Evolutionary conservation across 2,113 vertebrate genomes (phyloP), one percentile per base, ranked within the genome.

Genomic region (Stegostoma tigrinum): DNA sequence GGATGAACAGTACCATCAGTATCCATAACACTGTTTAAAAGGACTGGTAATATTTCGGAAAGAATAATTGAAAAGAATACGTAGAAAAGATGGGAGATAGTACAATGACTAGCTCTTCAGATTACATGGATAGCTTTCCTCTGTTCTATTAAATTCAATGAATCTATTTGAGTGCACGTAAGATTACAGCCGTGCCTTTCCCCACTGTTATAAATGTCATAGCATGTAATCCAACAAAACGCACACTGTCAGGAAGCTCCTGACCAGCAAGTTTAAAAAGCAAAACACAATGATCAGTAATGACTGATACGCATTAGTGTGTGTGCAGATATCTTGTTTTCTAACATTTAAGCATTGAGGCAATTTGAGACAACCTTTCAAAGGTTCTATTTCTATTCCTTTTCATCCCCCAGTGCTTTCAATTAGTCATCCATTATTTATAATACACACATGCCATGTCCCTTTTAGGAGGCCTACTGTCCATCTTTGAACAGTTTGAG

Each of bases 401-500:
- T 95, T 70, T 52, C 10, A 70, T 75, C 45, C 55, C 27, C 94
- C 45, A 48, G 94, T 48, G 68, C 94, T 48, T 48, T 95, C 67
- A 72, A 72, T 95, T 68, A 94, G 42, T 94, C 91, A 94, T 67
- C 61, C 91, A 94, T 94, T 68, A 68, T 45, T 95, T 95, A 95
- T 72, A 95, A 95, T 72, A 52, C 68, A 95, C 38, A 75, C 94
- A 45, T 95, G 94, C 68, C 93, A 95, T 95, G 68, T 42, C 94
- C 94, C 94, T 95, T 95, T 93, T 95, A 95, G 68, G 42, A 95
- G 94, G 94, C 94, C 94, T 95, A 72, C 42, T 34, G 94, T 95
- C 94, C 94, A 95, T 72, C 68, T 95, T 68, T 72, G 94, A 70
- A 95, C 94, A 19, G 67, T 95, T 24, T 95, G 67, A 70, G 94